phyloP scores from a whole-genome alignment of 2,888 invertebrate genomes.

The Coecobrya sp. region DNA sequence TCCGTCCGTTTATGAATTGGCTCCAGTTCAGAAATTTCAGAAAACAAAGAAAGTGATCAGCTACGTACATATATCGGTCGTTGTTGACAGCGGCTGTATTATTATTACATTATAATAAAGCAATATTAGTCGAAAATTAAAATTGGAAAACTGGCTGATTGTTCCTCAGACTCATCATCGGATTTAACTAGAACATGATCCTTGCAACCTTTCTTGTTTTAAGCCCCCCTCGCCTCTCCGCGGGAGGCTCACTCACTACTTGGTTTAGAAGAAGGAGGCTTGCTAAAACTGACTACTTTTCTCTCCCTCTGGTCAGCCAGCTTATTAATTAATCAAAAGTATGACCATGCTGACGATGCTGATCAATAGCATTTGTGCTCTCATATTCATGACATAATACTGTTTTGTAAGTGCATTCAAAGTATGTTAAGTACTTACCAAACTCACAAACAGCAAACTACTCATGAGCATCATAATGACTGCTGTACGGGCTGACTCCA shows the following conservation, averaged over 20 bases:
- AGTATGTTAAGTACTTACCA: too few species aligned
- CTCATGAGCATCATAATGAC: not conserved
- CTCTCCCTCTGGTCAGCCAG: conserved; percentile 40
- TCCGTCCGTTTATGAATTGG: too few species aligned
- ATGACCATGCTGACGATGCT: conserved; percentile 2
- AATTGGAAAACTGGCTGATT: not conserved
- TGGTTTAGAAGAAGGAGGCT: conserved; percentile 8
- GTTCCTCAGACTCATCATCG: conserved; percentile 2
- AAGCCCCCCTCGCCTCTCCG: conserved; percentile 37
- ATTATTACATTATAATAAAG: not conserved
- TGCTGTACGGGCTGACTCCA: not conserved
- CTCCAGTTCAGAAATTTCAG: too few species aligned
- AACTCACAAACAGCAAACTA: not conserved
- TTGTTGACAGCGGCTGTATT: not conserved
- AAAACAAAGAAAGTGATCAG: too few species aligned
- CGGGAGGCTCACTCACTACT: conserved; percentile 38
- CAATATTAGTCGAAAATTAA: not conserved
- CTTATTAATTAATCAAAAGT: conserved; percentile 68
- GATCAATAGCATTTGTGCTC: conserved; percentile 42
- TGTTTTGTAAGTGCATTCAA: not conserved
- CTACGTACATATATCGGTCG: not conserved
- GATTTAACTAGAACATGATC: conserved; percentile 16
- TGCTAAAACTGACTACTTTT: conserved; percentile 11
- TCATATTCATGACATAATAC: conserved; percentile 17
- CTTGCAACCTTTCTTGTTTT: conserved; percentile 6